Conservation (phyloP, 2,113 vertebrate species). For the Alligator mississippiensis region DNA sequence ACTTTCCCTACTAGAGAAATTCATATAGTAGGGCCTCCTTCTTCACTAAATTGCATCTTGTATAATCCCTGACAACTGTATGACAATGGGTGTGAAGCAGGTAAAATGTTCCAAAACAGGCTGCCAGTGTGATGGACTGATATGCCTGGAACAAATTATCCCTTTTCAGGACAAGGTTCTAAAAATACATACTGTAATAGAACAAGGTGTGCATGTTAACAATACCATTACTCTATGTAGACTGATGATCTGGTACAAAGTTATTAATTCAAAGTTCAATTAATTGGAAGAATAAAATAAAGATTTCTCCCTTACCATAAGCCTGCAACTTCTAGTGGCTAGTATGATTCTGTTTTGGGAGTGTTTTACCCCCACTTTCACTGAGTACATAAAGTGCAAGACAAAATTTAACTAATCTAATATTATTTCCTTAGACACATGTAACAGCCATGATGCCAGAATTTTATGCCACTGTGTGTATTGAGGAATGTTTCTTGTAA, state of each 20-base stretch:
- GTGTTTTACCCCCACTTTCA: no score
- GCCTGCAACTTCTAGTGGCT: background rate
- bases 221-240: background rate
- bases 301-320: background rate
- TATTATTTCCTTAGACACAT: no score
- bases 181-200: background rate
- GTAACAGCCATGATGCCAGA: background rate
- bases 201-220: background rate
- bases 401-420: no score
- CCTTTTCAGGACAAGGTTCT: background rate
- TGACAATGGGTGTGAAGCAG: background rate
- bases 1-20: rapidly evolving
- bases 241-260: background rate
- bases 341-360: no score
- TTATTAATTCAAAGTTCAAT: background rate
- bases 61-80: background rate
- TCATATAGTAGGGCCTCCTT: background rate
- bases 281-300: background rate
- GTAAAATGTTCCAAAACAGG: background rate
- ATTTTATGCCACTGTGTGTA: background rate
- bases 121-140: background rate
- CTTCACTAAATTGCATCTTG: background rate
- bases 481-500: background rate
- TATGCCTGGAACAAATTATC: background rate
- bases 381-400: no score